Base-by-base conservation (phyloP, 2,113 vertebrate genomes). In the Halcyon malimbica region DNA sequence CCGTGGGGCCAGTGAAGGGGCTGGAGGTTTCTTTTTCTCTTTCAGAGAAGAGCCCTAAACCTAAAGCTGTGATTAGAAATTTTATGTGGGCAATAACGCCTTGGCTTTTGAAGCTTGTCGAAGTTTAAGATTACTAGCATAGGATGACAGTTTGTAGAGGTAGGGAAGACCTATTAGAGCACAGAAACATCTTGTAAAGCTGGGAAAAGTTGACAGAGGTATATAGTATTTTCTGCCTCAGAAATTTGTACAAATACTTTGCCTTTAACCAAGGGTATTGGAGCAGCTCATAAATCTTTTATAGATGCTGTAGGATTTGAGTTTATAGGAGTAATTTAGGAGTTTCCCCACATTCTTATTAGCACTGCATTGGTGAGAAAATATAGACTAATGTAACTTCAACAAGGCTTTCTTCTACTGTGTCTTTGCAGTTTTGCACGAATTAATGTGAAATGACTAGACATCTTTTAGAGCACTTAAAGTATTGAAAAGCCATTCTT, bases 351-450 rank as follows among this genome's bases (percentile, higher is more conserved):
- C 63, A 33, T 65, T 31, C 94, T 70, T 84, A 65, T 77, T 88
- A 92, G 9, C 28, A 17, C 53, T 31, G 60, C 5, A 10, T 64
- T 64, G 48, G 10, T 51, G 57, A 96, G 67, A 50, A 56, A 95
- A 75, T 41, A 8, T 1, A 50, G 29, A 46, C 14, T 90, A 73
- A 83, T 56, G 74, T 46, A 94, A 87, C n/a, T 91, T 60, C 31
- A 86, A 13, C 77, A 83, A 64, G 64, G 37, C 62, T 93, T 87
- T 96, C 75, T 95, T 93, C 87, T 94, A 41, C 68, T 48, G 37
- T 59, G 74, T 33, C 75, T 68, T 48, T 85, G 6, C 24, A 42
- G 28, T 89, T 85, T 60, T 62, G 23, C 25, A 68, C 59, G 25
- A 74, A 63, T 87, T 94, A 85, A 76, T 87, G 63, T 80, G 62